Base-by-base conservation (phyloP, 2,797 vertebrate species). In the Dermochelys coriacea region DNA sequence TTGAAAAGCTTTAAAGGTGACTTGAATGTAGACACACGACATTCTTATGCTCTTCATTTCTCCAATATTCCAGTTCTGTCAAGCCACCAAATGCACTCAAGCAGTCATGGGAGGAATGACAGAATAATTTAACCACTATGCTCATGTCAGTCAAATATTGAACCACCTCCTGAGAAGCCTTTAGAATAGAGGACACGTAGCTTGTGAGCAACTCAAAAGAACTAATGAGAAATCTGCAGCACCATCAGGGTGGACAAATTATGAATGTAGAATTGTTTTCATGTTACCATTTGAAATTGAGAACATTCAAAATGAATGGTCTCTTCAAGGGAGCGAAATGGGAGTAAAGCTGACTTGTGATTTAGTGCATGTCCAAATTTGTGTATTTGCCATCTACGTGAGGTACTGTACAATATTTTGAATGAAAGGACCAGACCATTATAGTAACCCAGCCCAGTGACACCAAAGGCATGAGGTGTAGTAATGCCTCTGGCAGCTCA, bases 1-100 rank as follows among this genome's bases (percentile, higher is more conserved):
- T 88, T 86, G 82, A 47, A 87, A 90, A 92, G 84, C 47, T 93
- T 94, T 93, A n/a, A 64, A 55, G 68, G 64, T 45, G 87, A 10
- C 83, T 80, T 83, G 50, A 82, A 91, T 47, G 54, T 23, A 51
- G 0, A 82, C 29, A 49, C 45, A 77, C 47, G n/a, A 23, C 49
- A n/a, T 82, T 91, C 55, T 88, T 82, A 59, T 55, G 15, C 4
- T 83, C 2, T 47, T 89, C n/a, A 88, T 79, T 84, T 5, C 5
- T 91, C 86, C 87, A 51, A 71, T 77, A 80, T 80, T 6, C 1
- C 41, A 85, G 4, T 82, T 54, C 25, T 85, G 3, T 64, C 59
- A 78, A 34, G 4, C 34, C 86, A 8, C 21, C 12, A 64, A 71
- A 5, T 4, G 5, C 3, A 37, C 16, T 90, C 77, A 85, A 19